Evolutionary conservation across 2,888 invertebrate genomes (phyloP), one percentile per base, ranked within the genome.

Genomic region (Epinotia brunnichana): DNA sequence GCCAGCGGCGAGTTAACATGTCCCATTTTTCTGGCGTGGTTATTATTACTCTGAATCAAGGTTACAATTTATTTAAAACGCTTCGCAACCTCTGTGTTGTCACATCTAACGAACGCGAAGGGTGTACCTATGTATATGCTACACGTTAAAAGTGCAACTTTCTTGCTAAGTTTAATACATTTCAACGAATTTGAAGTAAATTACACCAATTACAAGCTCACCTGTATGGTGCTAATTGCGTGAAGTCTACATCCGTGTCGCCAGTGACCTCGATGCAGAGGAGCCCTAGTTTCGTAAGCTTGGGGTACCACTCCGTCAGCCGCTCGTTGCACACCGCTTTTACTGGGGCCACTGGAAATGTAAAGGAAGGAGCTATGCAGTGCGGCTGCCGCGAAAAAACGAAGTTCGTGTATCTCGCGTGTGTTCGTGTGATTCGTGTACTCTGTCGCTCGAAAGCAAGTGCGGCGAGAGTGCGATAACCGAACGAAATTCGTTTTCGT

Each of bases 21-120:
- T 97, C 97, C 97, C 97, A 97, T 88, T 97, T 97, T 87, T 97
- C 97, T 0, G 97, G 97, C 0, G 97, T 97, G 3, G 97, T 96
- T 80, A 97, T 94, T 79, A 97, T 95, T 62, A 96, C 88, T 81
- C 96, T 94, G 73, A 88, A 89, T 19, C n/a, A 44, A 54, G 19
- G 56, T 56, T 39, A 15, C 41, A 44, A 21, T 35, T 1, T 5
- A n/a, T n/a, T 48, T 3, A 7, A 3, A 35, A 35, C 35, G 7
- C 35, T 35, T 35, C 1, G 35, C 1, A 35, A 35, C 35, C n/a
- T n/a, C n/a, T n/a, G 35, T 35, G 9, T 35, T 35, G 0, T 35
- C 35, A 35, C 2, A 35, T 35, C 9, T 5, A 29, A n/a, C n/a
- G n/a, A n/a, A n/a, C n/a, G n/a, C n/a, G n/a, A n/a, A n/a, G n/a